phyloP scores from a whole-genome alignment of 1,140 invertebrate species.

The Lepidostoma basale region DNA sequence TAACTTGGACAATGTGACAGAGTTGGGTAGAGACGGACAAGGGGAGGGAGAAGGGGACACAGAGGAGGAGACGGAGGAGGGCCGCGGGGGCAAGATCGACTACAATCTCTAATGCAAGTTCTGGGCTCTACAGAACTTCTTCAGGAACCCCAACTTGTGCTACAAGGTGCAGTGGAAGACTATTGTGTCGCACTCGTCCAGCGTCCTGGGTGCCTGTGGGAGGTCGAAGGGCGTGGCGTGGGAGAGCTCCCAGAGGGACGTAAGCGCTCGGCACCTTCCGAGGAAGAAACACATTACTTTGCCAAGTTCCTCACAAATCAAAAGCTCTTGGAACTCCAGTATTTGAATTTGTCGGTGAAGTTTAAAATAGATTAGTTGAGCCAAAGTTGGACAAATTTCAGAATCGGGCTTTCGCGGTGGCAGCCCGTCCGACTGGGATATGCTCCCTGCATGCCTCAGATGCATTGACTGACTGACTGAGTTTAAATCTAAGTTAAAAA shows the following conservation, averaged over 20 bases:
- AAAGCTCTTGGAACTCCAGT: constrained; percentile 94
- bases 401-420: too few relatives aligned
- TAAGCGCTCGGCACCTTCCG: neutral
- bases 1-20: constrained; percentile 94
- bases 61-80: constrained; percentile 70
- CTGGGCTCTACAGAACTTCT: constrained; percentile 97
- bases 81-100: constrained; percentile 73
- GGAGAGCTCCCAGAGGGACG: constrained; percentile 47
- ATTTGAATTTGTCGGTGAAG: constrained; percentile 88
- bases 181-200: constrained; percentile 86
- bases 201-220: constrained; percentile 77
- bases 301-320: constrained; percentile 98
- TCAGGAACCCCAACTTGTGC: constrained; percentile 91
- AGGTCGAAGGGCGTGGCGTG: constrained; percentile 56
- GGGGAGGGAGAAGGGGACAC: constrained; percentile 67
- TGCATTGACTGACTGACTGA: too few relatives aligned
- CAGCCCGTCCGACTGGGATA: too few relatives aligned
- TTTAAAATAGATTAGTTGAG: too few relatives aligned
- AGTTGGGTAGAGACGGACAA: constrained; percentile 76
- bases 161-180: constrained; percentile 93
- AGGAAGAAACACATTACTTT: constrained; percentile 79
- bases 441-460: too few relatives aligned
- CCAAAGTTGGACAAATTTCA: too few relatives aligned
- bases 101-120: constrained; percentile 97
- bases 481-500: too few relatives aligned